These are phyloP conservation scores for Octonoba sinensis DNA, from an alignment of 2,888 invertebrate species.

Conservation along the genomic window DNA sequence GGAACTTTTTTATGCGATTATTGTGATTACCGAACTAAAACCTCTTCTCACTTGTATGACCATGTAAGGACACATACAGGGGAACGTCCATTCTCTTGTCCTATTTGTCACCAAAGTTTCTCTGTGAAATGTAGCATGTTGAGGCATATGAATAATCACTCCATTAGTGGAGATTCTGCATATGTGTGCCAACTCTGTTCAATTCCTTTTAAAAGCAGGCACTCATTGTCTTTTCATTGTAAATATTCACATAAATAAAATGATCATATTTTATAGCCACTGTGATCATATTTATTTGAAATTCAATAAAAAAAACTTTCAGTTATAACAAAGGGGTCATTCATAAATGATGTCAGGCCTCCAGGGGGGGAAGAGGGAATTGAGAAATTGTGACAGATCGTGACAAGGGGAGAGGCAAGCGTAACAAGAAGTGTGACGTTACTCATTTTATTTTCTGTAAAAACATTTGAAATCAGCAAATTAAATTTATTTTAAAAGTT, in stretches of 20 bases:
- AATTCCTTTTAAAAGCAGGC: not conserved
- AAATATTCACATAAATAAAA: not conserved
- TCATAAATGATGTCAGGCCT: too few species aligned
- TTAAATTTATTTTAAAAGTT: too few species aligned
- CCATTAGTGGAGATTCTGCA: not conserved
- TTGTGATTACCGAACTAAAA: slow-evolving; percentile 13
- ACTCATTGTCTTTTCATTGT: not conserved
- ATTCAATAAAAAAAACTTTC: too few species aligned
- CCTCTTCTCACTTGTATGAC: not conserved
- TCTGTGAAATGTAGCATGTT: slow-evolving; percentile 14
- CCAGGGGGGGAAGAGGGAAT: too few species aligned
- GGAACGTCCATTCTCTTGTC: slow-evolving; percentile 8
- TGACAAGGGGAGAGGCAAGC: too few species aligned
- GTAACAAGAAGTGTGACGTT: too few species aligned
- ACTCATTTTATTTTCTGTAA: too few species aligned
- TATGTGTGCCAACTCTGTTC: not conserved
- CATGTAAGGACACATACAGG: slow-evolving; percentile 32
- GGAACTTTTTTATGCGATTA: slow-evolving; percentile 12
- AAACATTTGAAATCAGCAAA: too few species aligned
- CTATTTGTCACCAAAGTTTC: slow-evolving; percentile 20
- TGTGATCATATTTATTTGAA: too few species aligned
- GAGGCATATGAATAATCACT: slow-evolving; percentile 3
- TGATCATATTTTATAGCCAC: not conserved
- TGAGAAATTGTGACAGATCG: too few species aligned
- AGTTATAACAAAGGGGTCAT: too few species aligned